These are phyloP conservation scores for Mirza zaza DNA, from an alignment of 2,113 vertebrate genomes.

Conservation along the genomic window DNA sequence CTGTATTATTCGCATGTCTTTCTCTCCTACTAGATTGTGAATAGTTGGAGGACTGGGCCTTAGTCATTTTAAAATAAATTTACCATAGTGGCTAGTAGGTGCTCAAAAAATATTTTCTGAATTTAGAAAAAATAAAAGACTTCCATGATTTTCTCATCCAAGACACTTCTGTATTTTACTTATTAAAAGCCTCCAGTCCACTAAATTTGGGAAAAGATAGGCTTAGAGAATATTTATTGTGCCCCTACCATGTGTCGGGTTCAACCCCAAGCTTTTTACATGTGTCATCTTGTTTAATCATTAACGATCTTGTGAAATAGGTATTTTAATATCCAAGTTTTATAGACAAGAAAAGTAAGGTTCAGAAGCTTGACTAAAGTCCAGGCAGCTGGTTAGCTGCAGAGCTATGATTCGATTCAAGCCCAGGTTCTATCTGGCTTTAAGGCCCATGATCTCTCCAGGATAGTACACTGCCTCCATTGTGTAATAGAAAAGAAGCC, in stretches of 20 bases:
- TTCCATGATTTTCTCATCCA: slow-evolving; percentile 41
- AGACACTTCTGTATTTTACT: slow-evolving; percentile 14
- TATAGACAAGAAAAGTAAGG: slow-evolving; percentile 62
- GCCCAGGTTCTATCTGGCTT: slow-evolving; percentile 33
- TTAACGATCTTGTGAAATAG: slow-evolving; percentile 62
- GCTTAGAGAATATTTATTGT: background rate
- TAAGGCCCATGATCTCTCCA: slow-evolving; percentile 35
- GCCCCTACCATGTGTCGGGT: background rate
- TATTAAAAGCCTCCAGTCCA: slow-evolving; percentile 38
- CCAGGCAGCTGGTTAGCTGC: slow-evolving; percentile 46
- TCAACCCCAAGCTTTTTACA: slow-evolving; percentile 43
- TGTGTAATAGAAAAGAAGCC: slow-evolving; percentile 44
- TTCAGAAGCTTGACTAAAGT: slow-evolving; percentile 60
- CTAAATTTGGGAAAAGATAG: background rate
- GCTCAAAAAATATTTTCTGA: slow-evolving; percentile 51
- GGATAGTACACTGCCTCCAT: slow-evolving; percentile 48
- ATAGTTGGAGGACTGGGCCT: background rate
- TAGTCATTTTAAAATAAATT: background rate
- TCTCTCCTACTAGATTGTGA: background rate
- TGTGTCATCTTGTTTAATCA: slow-evolving; percentile 51
- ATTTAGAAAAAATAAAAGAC: slow-evolving; percentile 48
- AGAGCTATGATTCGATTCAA: slow-evolving; percentile 47
- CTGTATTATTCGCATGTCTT: background rate
- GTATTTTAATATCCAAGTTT: slow-evolving; percentile 65
- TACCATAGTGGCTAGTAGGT: background rate